These are phyloP conservation scores for Oenanthe melanoleuca DNA, from an alignment of 2,113 vertebrate species.

Conservation along the genomic window DNA sequence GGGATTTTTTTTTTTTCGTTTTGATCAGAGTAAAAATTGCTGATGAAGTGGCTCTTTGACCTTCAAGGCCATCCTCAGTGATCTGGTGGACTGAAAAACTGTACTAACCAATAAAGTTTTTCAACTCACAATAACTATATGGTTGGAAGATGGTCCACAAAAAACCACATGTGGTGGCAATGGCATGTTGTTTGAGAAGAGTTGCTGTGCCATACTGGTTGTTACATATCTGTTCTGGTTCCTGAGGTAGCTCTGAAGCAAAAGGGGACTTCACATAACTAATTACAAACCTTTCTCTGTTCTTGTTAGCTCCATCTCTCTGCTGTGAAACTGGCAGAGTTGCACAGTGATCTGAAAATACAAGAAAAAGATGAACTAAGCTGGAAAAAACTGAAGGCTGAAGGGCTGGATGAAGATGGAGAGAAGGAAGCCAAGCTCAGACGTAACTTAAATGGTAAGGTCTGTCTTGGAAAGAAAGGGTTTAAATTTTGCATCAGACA, in stretches of 20 bases:
- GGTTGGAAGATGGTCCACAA: neutral
- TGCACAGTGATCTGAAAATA: conserved; percentile 93
- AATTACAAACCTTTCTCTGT: neutral
- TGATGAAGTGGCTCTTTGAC: neutral
- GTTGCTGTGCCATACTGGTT: neutral
- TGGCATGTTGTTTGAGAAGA: neutral
- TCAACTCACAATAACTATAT: accelerated
- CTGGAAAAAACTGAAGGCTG: conserved; percentile 93
- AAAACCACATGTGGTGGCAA: neutral
- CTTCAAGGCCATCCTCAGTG: neutral
- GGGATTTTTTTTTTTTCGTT: neutral
- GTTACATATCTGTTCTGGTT: accelerated
- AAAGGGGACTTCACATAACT: neutral
- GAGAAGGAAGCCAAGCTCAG: conserved; percentile 89
- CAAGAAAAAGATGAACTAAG: conserved; percentile 93
- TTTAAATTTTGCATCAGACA: neutral
- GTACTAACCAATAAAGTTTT: neutral
- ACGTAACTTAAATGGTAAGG: conserved; percentile 68
- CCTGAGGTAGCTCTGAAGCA: neutral
- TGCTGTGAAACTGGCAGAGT: conserved; percentile 85
- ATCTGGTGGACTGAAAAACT: neutral
- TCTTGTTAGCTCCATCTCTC: conserved; percentile 82
- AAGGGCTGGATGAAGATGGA: conserved; percentile 89
- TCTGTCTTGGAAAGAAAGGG: conserved; percentile 55
- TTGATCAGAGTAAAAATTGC: neutral